Evolutionary conservation across 2,888 invertebrate species (phyloP).

Genomic region (Daptonema setosum): DNA sequence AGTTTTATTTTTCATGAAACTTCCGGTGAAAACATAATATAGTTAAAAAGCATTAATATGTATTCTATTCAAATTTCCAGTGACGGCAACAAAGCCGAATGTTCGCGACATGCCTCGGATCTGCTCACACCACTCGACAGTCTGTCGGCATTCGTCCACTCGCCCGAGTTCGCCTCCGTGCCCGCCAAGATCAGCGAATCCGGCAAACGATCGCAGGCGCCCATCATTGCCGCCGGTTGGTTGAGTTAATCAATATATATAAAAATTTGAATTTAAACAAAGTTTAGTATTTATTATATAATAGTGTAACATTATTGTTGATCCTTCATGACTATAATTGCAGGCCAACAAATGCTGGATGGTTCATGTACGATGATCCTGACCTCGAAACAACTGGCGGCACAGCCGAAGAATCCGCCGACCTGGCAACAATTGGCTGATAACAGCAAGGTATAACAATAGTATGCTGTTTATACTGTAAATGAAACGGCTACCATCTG

Average conservation of each 20-base stretch:
- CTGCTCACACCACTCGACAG: constrained; percentile 70
- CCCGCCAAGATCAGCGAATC: constrained; percentile 61
- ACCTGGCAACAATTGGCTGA: constrained; percentile 81
- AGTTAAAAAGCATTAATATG: not conserved
- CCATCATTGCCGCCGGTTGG: constrained; percentile 55
- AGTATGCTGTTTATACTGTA: not conserved
- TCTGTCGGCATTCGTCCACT: constrained; percentile 72
- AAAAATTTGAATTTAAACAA: too few species aligned
- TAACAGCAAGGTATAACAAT: constrained; percentile 56
- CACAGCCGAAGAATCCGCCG: constrained; percentile 60
- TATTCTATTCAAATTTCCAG: constrained; percentile 6
- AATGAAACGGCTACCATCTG: too few species aligned
- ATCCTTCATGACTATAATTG: too few species aligned
- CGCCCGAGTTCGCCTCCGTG: constrained; percentile 72
- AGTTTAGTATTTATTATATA: too few species aligned
- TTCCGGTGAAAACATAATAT: too few species aligned
- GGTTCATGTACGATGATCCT: constrained; percentile 54
- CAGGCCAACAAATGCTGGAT: constrained; percentile 50
- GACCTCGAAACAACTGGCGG: constrained; percentile 64
- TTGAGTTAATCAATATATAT: too few species aligned
- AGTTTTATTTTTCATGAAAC: too few species aligned
- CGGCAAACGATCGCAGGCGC: constrained; percentile 60
- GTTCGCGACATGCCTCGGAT: constrained; percentile 50
- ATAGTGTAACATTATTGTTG: too few species aligned
- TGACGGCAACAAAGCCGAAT: constrained; percentile 24